A percentile compares a stretch with the other conserved stretches of the same genome.
Conservation (phyloP, 2,113 vertebrate species). For the Callithrix jacchus region DNA sequence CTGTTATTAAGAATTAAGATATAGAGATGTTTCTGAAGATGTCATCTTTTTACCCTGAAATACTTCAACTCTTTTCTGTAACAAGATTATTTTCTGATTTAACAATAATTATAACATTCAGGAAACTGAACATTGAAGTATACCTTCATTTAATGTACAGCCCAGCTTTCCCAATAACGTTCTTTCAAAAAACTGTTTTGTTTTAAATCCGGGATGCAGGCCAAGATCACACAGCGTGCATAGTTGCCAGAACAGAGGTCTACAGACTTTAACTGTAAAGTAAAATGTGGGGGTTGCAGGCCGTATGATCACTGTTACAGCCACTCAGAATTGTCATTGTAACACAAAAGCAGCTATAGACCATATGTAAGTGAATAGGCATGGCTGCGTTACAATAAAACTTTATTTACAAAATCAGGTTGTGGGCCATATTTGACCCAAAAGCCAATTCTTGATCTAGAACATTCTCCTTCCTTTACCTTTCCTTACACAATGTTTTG, state of each 20-base stretch:
- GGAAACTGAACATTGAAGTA: background rate
- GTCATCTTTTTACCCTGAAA: background rate
- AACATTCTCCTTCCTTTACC: background rate
- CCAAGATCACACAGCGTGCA: too few relatives aligned
- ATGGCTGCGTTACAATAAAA: background rate
- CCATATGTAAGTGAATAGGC: too few relatives aligned
- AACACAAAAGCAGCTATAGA: background rate
- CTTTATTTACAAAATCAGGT: background rate
- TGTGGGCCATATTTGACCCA: background rate
- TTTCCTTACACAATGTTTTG: too few relatives aligned
- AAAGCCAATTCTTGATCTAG: background rate
- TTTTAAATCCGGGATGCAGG: background rate
- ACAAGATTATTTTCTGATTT: background rate
- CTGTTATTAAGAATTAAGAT: background rate
- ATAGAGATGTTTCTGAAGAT: background rate
- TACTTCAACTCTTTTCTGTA: background rate
- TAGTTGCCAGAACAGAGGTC: background rate
- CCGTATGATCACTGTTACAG: background rate
- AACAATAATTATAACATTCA: background rate
- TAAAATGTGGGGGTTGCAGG: background rate
- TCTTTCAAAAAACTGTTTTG: background rate
- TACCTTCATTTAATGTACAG: accelerated
- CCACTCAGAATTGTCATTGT: background rate
- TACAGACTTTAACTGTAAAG: background rate
- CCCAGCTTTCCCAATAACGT: background rate